Percentiles rank a stretch among this genome's conserved stretches.
These are phyloP conservation scores for Ernsta delagoae DNA, from an alignment of 2,888 invertebrate species.

Conservation along the genomic window DNA sequence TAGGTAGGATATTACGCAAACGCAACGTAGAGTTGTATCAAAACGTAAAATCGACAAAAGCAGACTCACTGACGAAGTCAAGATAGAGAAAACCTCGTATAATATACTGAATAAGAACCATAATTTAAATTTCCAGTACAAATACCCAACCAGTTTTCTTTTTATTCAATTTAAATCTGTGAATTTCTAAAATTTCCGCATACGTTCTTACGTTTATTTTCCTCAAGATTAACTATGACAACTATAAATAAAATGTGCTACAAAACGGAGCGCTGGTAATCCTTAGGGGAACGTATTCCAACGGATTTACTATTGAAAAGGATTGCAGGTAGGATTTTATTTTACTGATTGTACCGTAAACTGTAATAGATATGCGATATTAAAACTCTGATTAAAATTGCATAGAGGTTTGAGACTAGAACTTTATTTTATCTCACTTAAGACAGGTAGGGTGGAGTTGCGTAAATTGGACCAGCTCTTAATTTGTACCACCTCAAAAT, in stretches of 20 bases:
- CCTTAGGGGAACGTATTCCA: conserved; percentile 29
- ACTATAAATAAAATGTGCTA: conserved; percentile 38
- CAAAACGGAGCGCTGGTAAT: conserved; percentile 30
- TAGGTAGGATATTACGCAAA: not conserved
- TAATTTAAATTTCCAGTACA: not conserved
- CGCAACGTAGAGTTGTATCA: too few species aligned
- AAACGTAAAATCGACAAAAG: too few species aligned
- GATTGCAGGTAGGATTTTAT: conserved; percentile 23
- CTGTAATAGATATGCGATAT: not conserved
- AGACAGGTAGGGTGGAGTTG: too few species aligned
- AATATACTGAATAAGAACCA: too few species aligned
- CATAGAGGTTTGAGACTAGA: not conserved
- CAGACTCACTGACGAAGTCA: too few species aligned
- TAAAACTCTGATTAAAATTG: not conserved
- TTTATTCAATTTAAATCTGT: conserved; percentile 10
- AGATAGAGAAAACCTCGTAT: too few species aligned
- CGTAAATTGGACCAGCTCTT: too few species aligned
- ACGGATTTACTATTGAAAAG: conserved; percentile 35
- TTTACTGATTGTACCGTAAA: conserved; percentile 24
- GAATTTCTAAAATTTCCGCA: conserved; percentile 9
- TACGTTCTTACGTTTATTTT: conserved; percentile 30
- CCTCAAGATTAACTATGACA: conserved; percentile 35
- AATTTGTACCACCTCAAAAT: too few species aligned
- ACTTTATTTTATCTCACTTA: too few species aligned
- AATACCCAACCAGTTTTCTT: not conserved